Evolutionary conservation across 1,140 invertebrate genomes (phyloP), one percentile per base, ranked within the genome.

Genomic region (Ptiloglossa arizonensis): DNA sequence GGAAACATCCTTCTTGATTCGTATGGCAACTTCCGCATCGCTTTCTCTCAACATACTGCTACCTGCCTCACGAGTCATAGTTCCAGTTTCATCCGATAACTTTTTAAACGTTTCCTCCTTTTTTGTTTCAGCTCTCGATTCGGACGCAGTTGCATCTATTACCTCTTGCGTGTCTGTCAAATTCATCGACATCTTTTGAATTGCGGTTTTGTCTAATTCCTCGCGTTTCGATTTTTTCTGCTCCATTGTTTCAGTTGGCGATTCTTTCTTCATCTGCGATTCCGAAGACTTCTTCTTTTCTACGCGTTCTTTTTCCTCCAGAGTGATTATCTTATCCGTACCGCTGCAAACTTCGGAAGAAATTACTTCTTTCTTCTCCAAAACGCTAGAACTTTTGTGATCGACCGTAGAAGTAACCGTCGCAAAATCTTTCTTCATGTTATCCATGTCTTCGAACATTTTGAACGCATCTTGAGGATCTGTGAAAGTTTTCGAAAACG

Each of bases 361-460:
- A 2, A 86, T 83, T 1, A 89, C 57, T 60, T 90, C 90, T 27
- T 89, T 92, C 32, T 88, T 89, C 29, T 90, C 89, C 0, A 87
- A 50, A 6, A 64, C 89, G 6, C 81, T 88, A 1, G 85, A 83
- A 5, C 88, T 80, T 35, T 87, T 86, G 5, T 86, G 89, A 44
- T 92, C 90, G 15, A 90, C 56, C 71, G 87, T 92, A 0, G 91
- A 93, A 0, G 88, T 87, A 4, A 90, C 82, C 0, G 70, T 70
- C 3, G 72, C 86, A 0, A 84, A 85, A 9, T 89, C 86, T 0
- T 69, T 57, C 2, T 80, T 81, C 35, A 75, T 69, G 6, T 63
- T 73, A 44, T 68, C 79, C 5, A 79, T 72, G 9, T 89, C 78
- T 32, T 90, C 88, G 17, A 89, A 87, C 11, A 74, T 68, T 57